Evolutionary conservation across 2,888 invertebrate genomes (phyloP).

Genomic region (Chalcis sispes): DNA sequence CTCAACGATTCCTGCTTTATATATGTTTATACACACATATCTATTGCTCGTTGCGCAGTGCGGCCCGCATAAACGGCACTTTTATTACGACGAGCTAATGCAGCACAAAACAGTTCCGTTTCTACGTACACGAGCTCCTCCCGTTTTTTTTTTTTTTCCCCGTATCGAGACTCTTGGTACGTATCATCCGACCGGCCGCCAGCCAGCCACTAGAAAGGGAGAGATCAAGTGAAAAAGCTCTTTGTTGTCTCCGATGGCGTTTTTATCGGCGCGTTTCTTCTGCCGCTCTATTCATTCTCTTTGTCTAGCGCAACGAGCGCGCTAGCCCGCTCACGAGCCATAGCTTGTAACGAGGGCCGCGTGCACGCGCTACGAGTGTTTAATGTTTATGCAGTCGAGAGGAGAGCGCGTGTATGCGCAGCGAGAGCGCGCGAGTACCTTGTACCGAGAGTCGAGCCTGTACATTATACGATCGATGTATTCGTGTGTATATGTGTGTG

Average conservation of each 20-base stretch:
- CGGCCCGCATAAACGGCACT: slow-evolving; percentile 28
- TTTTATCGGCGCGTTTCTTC: not conserved
- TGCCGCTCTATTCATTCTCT: not conserved
- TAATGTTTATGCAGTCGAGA: slow-evolving; percentile 31
- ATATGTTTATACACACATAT: not conserved
- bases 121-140: too few relatives aligned
- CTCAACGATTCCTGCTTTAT: slow-evolving; percentile 32
- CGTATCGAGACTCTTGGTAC: not conserved
- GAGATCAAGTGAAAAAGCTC: not conserved
- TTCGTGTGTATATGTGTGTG: too few relatives aligned
- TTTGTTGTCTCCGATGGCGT: too few relatives aligned
- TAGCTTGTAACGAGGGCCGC: not conserved
- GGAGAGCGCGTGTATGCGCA: not conserved
- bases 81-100: slow-evolving; percentile 24
- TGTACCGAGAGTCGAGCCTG: not conserved
- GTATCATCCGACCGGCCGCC: not conserved
- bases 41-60: slow-evolving; percentile 24
- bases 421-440: not conserved
- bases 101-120: too few relatives aligned
- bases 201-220: not conserved
- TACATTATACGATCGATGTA: too few relatives aligned
- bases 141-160: not conserved
- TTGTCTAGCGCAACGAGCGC: slow-evolving; percentile 15
- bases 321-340: too few relatives aligned
- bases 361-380: slow-evolving; percentile 9